Base-by-base conservation (phyloP, 2,113 vertebrate genomes). In the Pteropus alecto region DNA sequence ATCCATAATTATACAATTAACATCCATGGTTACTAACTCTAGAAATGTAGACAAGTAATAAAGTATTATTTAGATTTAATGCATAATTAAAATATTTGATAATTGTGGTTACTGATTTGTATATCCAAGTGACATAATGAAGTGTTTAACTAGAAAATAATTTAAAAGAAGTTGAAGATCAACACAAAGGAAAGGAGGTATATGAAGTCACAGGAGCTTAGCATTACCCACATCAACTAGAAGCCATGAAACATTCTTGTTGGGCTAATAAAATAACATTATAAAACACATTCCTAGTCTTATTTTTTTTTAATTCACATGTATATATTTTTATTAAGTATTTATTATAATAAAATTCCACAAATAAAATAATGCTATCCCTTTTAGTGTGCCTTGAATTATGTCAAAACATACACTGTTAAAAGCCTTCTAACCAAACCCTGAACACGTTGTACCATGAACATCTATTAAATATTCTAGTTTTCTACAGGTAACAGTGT, bases 1-100 rank as follows among this genome's bases (percentile, higher is more conserved):
- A 93, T 77, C 30, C n/a, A 91, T 2, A 94, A 94, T 95, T 93
- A 90, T 58, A 82, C 30, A 98, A 95, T 35, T 95, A 94, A 85
- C 15, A 79, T 54, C 35, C 15, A 94, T 51, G 3, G 82, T 87
- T 54, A 11, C 16, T 91, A 77, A 92, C 16, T 86, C 46, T 4
- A 26, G 26, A 89, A 94, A 96, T 61, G 94, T 87, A 3, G 51
- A 90, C 26, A 86, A 67, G 60, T 35, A 87, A 88, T 93, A 87
- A 1, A 96, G 33, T 82, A 65, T 93, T 95, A 24, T 33, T 97
- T 19, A 28, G 3, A 38, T 87, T 63, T 85, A 94, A 95, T 58
- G n/a, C 5, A 67, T 86, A 87, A 90, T 90, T 94, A 97, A 9
- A n/a, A 91, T 41, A 21, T 38, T 73, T 85, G 93, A 91, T 26